These are phyloP conservation scores for Neocrepidodera transversa DNA, from an alignment of 2,888 invertebrate genomes.

Conservation along the genomic window DNA sequence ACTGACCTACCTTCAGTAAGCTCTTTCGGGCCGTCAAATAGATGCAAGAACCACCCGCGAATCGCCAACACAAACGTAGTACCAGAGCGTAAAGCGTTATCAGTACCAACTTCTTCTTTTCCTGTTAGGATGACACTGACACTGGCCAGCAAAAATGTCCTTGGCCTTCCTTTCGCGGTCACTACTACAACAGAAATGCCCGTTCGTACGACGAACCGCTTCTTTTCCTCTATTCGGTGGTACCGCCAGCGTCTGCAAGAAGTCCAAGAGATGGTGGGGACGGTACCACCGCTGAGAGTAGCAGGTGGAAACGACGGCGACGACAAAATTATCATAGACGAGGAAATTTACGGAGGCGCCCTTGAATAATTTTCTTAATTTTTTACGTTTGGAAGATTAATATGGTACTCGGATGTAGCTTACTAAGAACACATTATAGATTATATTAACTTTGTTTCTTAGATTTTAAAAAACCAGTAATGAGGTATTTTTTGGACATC, in stretches of 20 bases:
- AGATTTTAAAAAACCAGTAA: neutral
- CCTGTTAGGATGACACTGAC: conserved; percentile 48
- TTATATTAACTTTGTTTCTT: neutral
- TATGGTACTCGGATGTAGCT: neutral
- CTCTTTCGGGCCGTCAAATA: neutral
- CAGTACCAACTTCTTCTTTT: conserved; percentile 5
- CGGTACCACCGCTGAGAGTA: conserved; percentile 52
- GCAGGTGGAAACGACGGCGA: conserved; percentile 54
- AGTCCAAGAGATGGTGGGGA: conserved; percentile 54
- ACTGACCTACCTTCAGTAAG: conserved; percentile 20
- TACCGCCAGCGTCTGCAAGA: conserved; percentile 50
- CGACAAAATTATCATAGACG: conserved; percentile 4
- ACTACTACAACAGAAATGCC: conserved; percentile 61
- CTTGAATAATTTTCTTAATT: conserved; percentile 2
- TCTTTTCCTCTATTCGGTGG: conserved; percentile 56
- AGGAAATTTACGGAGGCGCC: conserved; percentile 13
- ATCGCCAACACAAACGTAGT: conserved; percentile 13
- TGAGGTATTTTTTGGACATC: neutral
- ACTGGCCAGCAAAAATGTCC: conserved; percentile 53
- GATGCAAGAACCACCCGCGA: conserved; percentile 9
- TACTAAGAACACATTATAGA: no score
- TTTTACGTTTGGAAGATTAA: neutral
- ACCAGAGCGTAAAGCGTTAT: conserved; percentile 3
- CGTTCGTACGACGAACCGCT: conserved; percentile 59
- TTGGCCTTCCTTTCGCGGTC: conserved; percentile 60